A percentile compares a stretch with the other conserved stretches of the same genome.
phyloP scores from a whole-genome alignment of 2,113 vertebrate genomes.

The Electrona antarctica region DNA sequence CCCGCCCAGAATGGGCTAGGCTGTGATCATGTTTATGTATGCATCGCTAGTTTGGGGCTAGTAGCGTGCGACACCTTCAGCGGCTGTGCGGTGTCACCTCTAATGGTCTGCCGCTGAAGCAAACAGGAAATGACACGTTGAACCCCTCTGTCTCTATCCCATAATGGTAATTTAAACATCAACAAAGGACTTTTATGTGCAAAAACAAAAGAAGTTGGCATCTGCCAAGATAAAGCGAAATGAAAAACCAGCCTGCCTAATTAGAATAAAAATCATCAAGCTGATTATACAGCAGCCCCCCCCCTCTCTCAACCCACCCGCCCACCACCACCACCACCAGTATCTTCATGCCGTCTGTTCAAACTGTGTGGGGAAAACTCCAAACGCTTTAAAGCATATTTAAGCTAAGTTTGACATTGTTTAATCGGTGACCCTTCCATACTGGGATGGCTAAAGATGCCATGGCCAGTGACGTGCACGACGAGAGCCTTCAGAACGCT shows the following conservation, averaged over 20 bases:
- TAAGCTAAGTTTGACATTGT: neutral
- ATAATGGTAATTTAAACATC: slow-evolving; percentile 11
- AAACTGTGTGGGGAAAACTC: too few species aligned
- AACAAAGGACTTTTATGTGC: neutral
- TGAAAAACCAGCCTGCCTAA: slow-evolving; percentile 2
- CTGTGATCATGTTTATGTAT: slow-evolving; percentile 22
- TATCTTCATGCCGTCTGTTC: too few species aligned
- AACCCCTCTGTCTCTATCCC: neutral
- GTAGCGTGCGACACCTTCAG: slow-evolving; percentile 17
- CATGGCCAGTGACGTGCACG: slow-evolving; percentile 85
- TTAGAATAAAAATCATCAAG: slow-evolving; percentile 32
- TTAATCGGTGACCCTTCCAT: neutral
- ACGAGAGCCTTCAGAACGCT: slow-evolving; percentile 86
- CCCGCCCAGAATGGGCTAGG: neutral
- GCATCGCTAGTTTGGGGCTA: slow-evolving; percentile 13
- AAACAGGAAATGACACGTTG: slow-evolving; percentile 25
- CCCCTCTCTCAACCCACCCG: neutral
- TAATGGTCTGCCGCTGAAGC: slow-evolving; percentile 5
- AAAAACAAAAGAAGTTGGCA: slow-evolving; percentile 1
- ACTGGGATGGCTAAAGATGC: slow-evolving; percentile 92
- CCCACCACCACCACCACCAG: too few species aligned
- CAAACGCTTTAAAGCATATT: too few species aligned
- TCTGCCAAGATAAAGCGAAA: slow-evolving; percentile 1
- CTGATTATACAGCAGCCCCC: slow-evolving; percentile 27
- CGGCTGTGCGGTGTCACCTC: slow-evolving; percentile 2